phyloP scores from a whole-genome alignment of 2,888 invertebrate genomes.

The Liopterus haemorrhoidalis region DNA sequence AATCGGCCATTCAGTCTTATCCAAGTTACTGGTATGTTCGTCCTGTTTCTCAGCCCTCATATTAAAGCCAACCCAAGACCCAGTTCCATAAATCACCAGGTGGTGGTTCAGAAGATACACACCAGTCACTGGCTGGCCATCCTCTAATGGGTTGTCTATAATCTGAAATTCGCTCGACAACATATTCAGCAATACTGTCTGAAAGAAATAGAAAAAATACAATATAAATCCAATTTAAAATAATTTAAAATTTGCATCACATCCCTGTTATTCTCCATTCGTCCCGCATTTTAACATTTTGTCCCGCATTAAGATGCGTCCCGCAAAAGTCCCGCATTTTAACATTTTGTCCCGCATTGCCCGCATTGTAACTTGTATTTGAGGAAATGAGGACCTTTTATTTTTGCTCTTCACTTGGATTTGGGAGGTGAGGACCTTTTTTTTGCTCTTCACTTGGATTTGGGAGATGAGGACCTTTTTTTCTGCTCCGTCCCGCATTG shows the following conservation, averaged over 20 bases:
- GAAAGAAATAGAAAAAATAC: constrained; percentile 35
- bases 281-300: too few species aligned
- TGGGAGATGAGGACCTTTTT: too few species aligned
- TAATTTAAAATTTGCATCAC: neutral
- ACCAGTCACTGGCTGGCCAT: constrained; percentile 52
- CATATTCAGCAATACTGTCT: constrained; percentile 85
- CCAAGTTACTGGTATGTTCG: constrained; percentile 51
- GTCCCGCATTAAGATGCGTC: too few species aligned
- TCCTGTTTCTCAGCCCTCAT: constrained; percentile 69
- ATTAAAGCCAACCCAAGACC: constrained; percentile 70
- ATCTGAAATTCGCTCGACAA: constrained; percentile 88
- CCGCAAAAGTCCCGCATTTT: too few species aligned
- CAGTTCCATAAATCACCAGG: constrained; percentile 71
- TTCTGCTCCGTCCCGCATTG: too few species aligned
- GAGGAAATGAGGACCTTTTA: too few species aligned
- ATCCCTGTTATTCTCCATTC: neutral
- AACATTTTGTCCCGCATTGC: too few species aligned
- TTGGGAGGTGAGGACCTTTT: too few species aligned
- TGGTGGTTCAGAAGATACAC: constrained; percentile 62
- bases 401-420: too few species aligned
- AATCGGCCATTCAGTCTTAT: constrained; percentile 65
- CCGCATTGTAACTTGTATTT: too few species aligned
- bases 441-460: too few species aligned
- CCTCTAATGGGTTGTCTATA: constrained; percentile 74
- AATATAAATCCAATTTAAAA: neutral